These are phyloP conservation scores for Sternotherus odoratus DNA, from an alignment of 2,797 vertebrate genomes.

Conservation along the genomic window DNA sequence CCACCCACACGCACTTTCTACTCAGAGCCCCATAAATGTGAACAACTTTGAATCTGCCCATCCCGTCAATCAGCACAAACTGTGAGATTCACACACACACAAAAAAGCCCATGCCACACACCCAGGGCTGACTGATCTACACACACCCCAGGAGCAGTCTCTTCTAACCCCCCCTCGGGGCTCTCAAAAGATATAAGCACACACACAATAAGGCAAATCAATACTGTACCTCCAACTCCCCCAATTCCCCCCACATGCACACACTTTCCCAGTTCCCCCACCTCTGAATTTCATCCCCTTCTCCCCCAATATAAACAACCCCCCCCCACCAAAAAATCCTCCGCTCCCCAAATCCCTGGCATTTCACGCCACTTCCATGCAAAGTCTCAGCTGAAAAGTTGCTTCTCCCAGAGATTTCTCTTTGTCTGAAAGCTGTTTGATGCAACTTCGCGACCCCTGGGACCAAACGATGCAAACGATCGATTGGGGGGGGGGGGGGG, in stretches of 20 bases:
- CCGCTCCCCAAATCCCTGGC: background rate
- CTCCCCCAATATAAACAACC: background rate
- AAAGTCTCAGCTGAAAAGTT: background rate
- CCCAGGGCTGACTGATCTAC: slow-evolving; percentile 3
- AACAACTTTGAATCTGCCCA: background rate
- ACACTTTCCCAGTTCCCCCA: background rate
- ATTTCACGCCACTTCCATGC: background rate
- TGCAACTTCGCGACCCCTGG: background rate
- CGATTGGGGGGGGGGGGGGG: background rate
- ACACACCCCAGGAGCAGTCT: background rate
- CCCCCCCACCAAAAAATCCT: background rate
- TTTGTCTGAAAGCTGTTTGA: slow-evolving; percentile 38
- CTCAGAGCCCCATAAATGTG: background rate
- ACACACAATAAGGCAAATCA: background rate
- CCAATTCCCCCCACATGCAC: background rate
- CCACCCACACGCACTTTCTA: background rate
- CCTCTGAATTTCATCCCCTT: background rate
- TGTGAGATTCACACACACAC: background rate
- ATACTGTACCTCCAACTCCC: background rate
- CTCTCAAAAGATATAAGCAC: background rate
- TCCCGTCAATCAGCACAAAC: slow-evolving; percentile 25
- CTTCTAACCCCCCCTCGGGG: background rate
- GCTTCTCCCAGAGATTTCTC: background rate
- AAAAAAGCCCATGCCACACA: background rate
- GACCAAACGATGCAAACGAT: background rate